Evolutionary conservation across 2,113 vertebrate genomes (phyloP).

Genomic region (Shinisaurus crocodilurus): DNA sequence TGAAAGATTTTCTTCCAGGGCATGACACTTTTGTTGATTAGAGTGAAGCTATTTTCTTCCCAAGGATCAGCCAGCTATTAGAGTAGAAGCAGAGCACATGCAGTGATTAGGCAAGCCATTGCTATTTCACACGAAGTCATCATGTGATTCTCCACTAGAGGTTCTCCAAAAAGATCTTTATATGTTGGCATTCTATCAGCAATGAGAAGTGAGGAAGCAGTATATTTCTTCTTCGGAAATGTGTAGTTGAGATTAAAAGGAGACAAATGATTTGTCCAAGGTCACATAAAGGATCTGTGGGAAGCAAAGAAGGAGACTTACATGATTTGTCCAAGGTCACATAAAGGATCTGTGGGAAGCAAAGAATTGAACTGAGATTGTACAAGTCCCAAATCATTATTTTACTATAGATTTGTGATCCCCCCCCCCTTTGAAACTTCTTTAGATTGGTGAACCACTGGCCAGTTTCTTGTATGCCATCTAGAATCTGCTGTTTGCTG

Average conservation of each 20-base stretch:
- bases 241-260: neutral
- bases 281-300: neutral
- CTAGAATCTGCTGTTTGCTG: neutral
- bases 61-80: slow-evolving; percentile 15
- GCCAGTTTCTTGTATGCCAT: neutral
- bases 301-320: neutral
- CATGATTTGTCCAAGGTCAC: neutral
- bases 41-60: slow-evolving; percentile 17
- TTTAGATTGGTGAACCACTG: too few relatives aligned
- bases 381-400: neutral
- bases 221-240: neutral
- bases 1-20: neutral
- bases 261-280: neutral
- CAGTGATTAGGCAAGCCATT: neutral
- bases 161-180: neutral
- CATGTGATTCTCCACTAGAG: neutral
- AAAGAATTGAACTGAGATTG: neutral
- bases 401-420: neutral
- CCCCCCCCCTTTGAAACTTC: neutral
- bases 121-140: neutral
- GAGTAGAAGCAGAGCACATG: neutral
- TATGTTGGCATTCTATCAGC: too few relatives aligned
- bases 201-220: neutral
- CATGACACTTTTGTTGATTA: neutral
- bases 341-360: neutral